Evolutionary conservation across 2,888 invertebrate genomes (phyloP), one percentile per base, ranked within the genome.

Genomic region (Pseudococcus jackbeardsleyi): DNA sequence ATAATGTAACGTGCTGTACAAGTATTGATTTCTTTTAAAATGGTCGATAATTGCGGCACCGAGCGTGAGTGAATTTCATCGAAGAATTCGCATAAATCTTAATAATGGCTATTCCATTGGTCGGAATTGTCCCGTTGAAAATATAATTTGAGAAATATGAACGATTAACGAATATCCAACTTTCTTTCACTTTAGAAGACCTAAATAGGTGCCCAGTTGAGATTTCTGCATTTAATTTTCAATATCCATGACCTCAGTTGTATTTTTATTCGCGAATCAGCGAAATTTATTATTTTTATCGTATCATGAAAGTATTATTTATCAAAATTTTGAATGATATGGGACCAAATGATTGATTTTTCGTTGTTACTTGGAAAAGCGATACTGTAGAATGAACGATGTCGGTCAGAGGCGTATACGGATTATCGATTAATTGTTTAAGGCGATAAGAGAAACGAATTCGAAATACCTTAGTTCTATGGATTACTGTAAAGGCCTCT

Each of bases 31-130:
- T 86, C 68, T 50, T 42, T 48, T n/a, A 33, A 77, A 86, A 77
- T 86, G 86, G 77, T 86, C 86, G 86, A 86, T 86, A 86, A 77
- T 50, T 86, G 77, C 39, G 42, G 19, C 79, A 46, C 15, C 17
- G 42, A 22, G 42, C 42, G 9, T 15, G 46, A 82, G 46, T 82
- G 17, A 79, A 79, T 82, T 82, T 82, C 17, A 82, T 82, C 79
- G 79, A 82, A 17, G 46, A 82, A 82, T 82, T 82, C 79, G 19
- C 79, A 82, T 82, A 82, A 82, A 82, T 82, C 79, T 82, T 82
- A 6, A 82, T 46, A 72, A 33, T 72, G 15, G 72, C 39, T 0
- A 17, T 72, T 72, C 50, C 39, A 59, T 64, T 6, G 19, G 85
- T 59, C 11, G 7, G 33, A 15, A 72, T 64, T 15, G 64, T 17